Percentiles rank a stretch among this genome's conserved stretches.
Evolutionary conservation across 2,888 invertebrate species (phyloP).

Genomic region (Ormyrus pomaceus): DNA sequence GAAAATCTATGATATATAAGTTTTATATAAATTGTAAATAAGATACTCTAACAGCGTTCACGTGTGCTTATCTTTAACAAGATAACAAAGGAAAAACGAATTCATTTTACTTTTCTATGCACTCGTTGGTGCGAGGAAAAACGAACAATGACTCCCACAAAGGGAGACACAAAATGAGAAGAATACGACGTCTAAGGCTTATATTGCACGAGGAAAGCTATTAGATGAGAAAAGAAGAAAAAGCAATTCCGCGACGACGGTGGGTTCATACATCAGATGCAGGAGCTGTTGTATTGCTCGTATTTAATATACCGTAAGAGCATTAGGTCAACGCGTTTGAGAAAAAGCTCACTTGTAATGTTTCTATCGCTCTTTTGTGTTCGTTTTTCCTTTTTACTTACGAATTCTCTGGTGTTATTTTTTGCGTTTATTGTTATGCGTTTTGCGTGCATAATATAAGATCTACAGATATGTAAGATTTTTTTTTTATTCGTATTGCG

Average conservation of each 20-base stretch:
- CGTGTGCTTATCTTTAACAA: not conserved
- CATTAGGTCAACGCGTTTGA: slow-evolving; percentile 43
- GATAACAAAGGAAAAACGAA: too few relatives aligned
- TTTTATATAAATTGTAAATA: slow-evolving; percentile 23
- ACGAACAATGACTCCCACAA: slow-evolving; percentile 2
- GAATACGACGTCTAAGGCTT: too few relatives aligned
- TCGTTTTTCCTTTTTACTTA: not conserved
- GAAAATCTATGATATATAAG: not conserved
- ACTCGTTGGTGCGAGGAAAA: not conserved
- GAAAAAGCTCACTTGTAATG: slow-evolving; percentile 8
- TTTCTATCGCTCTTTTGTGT: slow-evolving; percentile 6
- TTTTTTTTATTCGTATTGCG: too few relatives aligned
- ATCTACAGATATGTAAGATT: not conserved
- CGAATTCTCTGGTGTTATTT: too few relatives aligned
- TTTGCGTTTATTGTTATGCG: slow-evolving; percentile 1
- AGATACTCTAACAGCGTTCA: not conserved
- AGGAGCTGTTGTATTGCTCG: slow-evolving; percentile 22
- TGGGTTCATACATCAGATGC: slow-evolving; percentile 50
- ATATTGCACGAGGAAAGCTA: slow-evolving; percentile 12
- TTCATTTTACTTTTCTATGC: slow-evolving; percentile 11
- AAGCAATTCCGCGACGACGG: slow-evolving; percentile 26
- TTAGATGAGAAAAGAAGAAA: slow-evolving; percentile 15
- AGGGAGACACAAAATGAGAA: not conserved
- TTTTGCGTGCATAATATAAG: slow-evolving; percentile 4
- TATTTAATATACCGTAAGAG: slow-evolving; percentile 40